Percentiles rank a stretch among this genome's conserved stretches.
Conservation (phyloP, 2,113 vertebrate species). For the Dasyurus viverrinus region DNA sequence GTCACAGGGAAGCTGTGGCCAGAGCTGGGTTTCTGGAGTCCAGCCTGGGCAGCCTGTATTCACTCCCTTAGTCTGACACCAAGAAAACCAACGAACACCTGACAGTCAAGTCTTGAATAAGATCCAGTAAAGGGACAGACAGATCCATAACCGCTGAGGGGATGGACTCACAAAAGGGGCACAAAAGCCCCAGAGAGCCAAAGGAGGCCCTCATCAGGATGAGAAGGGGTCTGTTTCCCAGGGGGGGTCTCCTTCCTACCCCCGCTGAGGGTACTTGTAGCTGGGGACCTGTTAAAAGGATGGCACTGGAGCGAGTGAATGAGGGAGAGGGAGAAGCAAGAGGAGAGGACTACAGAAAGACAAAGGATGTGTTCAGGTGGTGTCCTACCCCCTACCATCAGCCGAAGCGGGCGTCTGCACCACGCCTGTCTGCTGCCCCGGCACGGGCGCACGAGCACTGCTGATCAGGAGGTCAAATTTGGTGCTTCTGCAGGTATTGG, state of each 20-base stretch:
- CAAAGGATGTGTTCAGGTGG: constrained; percentile 34
- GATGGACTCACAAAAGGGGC: neutral
- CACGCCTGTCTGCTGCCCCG: constrained; percentile 89
- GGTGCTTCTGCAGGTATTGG: constrained; percentile 96
- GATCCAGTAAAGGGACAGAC: neutral
- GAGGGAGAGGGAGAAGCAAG: neutral
- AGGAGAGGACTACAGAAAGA: neutral
- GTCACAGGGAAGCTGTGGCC: neutral
- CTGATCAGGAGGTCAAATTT: constrained; percentile 96
- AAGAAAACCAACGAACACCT: constrained; percentile 9
- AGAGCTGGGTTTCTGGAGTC: constrained; percentile 34
- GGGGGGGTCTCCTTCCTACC: neutral
- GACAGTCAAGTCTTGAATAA: neutral
- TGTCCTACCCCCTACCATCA: constrained; percentile 88
- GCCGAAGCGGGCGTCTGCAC: constrained; percentile 88
- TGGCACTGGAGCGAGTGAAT: neutral
- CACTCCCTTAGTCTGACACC: constrained; percentile 39
- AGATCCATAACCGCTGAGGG: neutral
- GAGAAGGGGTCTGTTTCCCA: constrained; percentile 22
- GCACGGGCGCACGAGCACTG: constrained; percentile 89
- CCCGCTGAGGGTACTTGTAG: neutral
- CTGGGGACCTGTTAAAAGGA: neutral
- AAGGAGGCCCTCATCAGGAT: neutral
- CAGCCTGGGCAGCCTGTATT: constrained; percentile 36
- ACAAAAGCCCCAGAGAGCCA: constrained; percentile 24